Conservation (phyloP, 2,113 vertebrate genomes). For the Zapus hudsonius region DNA sequence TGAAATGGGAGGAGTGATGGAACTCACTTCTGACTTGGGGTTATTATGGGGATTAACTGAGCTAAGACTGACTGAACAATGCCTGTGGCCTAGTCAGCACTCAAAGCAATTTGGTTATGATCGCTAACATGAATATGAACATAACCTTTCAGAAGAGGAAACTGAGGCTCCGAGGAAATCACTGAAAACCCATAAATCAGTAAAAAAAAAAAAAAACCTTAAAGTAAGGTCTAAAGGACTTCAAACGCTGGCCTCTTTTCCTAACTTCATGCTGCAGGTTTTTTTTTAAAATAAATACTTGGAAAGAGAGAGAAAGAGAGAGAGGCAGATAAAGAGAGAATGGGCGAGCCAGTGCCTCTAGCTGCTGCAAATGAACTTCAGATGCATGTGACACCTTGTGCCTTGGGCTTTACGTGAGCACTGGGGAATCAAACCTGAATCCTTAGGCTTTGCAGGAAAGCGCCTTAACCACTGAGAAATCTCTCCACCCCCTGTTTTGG, state of each 20-base stretch:
- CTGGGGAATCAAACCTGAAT: too few species aligned
- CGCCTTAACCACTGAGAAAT: too few species aligned
- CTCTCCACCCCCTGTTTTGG: not conserved
- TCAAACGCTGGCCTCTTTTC: constrained; percentile 14
- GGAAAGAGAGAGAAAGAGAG: too few species aligned
- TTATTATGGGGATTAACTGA: not conserved
- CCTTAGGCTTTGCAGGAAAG: too few species aligned
- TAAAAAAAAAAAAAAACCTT: too few species aligned
- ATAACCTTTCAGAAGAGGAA: constrained; percentile 11
- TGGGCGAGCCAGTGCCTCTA: too few species aligned
- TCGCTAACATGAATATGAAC: not conserved
- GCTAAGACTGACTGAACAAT: not conserved
- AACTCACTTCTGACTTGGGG: not conserved
- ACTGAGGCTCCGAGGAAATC: not conserved
- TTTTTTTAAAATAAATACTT: too few species aligned
- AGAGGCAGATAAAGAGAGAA: too few species aligned
- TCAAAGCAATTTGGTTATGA: not conserved
- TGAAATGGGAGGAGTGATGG: not conserved
- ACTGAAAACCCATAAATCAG: not conserved
- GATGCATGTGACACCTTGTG: too few species aligned
- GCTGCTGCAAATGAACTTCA: too few species aligned
- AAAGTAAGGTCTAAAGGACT: not conserved
- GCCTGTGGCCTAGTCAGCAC: not conserved
- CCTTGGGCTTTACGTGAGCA: too few species aligned
- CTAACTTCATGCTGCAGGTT: not conserved